Base-by-base conservation (phyloP, 1,140 invertebrate genomes). In the Meloidogyne exigua region DNA sequence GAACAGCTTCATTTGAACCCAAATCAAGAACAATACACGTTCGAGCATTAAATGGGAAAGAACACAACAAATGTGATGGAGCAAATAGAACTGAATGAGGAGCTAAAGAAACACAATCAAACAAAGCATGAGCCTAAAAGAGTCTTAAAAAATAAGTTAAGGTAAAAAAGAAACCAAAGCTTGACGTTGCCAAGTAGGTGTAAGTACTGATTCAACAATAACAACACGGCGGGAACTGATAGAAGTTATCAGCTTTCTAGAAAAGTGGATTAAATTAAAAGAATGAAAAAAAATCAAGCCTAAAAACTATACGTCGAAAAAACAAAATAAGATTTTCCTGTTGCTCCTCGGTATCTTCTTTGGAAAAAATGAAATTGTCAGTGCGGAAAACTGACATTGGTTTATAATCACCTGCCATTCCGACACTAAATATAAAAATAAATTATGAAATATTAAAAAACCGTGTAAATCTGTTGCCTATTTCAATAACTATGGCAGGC, bases 21-120 rank as follows among this genome's bases (percentile, higher is more conserved):
- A 81, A 25, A 67, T 80, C 79, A 13, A 80, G 70, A 0, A 80
- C 79, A 32, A 80, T 18, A 49, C 73, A 76, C 66, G 67, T 83
- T 68, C 71, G 79, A 10, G 81, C 42, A 69, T 82, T 80, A 72
- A 80, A 80, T 15, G 79, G 74, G 57, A 83, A 82, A n/a, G 79
- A 68, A 66, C 81, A 82, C 10, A 82, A 36, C 21, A 80, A 69
- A 82, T 80, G 79, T 23, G 72, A 78, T 1, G 79, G 79, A 12
- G 81, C 79, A 25, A 80, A 80, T 21, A 82, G 26, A 70, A 70
- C 21, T 62, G 44, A 57, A 57, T 57, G 49, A 15, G 49, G 49
- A 57, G 49, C 49, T 57, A 57, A 57, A 7, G 49, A n/a, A 4
- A n/a, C 18, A 57, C 49, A 57, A 57, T 57, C 49, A 57, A 57